Evolutionary conservation across 2,888 invertebrate genomes (phyloP).

Genomic region (Teleiodes luculella): DNA sequence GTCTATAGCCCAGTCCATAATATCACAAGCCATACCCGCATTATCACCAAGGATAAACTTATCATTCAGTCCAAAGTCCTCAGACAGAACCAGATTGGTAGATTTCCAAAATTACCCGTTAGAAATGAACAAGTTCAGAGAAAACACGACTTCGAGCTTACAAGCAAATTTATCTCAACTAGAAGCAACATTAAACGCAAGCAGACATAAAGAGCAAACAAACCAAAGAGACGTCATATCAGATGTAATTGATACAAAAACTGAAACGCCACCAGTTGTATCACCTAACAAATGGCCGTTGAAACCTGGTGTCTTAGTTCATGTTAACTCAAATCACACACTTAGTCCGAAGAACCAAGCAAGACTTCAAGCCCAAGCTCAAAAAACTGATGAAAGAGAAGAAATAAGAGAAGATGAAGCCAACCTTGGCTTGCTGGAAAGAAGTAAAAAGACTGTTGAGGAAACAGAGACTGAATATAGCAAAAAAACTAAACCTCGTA

Average conservation of each 20-base stretch:
- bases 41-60: slow-evolving; percentile 66
- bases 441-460: slow-evolving; percentile 42
- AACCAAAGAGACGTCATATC: slow-evolving; percentile 42
- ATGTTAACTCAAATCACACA: slow-evolving; percentile 90
- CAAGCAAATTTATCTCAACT: slow-evolving; percentile 52
- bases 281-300: slow-evolving; percentile 89
- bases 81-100: slow-evolving; percentile 69
- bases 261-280: slow-evolving; percentile 52
- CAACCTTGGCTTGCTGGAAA: slow-evolving; percentile 66
- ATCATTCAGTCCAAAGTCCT: slow-evolving; percentile 68
- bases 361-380: slow-evolving; percentile 43
- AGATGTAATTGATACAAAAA: slow-evolving; percentile 40
- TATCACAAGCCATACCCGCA: slow-evolving; percentile 75
- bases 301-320: slow-evolving; percentile 92
- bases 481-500: slow-evolving; percentile 59
- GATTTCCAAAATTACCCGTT: slow-evolving; percentile 49
- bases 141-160: slow-evolving; percentile 39
- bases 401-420: slow-evolving; percentile 39
- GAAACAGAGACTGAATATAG: slow-evolving; percentile 53
- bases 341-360: slow-evolving; percentile 78
- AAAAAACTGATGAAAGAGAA: slow-evolving; percentile 38
- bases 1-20: slow-evolving; percentile 75
- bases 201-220: slow-evolving; percentile 30
- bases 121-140: slow-evolving; percentile 62
- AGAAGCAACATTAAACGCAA: slow-evolving; percentile 47